Evolutionary conservation across 2,888 invertebrate species (phyloP), one percentile per base, ranked within the genome.

Genomic region (Melieria omissa): DNA sequence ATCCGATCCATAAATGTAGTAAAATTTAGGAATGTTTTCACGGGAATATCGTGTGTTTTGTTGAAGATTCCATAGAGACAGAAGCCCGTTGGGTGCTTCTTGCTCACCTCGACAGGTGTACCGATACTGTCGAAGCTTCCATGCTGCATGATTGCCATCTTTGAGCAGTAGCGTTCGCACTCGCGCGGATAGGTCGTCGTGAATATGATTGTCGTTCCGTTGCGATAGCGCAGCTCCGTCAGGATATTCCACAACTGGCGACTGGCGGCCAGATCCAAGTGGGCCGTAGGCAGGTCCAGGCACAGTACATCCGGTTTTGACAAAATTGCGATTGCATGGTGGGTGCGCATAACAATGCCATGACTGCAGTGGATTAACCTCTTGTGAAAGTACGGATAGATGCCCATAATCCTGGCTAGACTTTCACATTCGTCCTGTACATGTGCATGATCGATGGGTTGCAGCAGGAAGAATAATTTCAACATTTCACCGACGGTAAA

Each of bases 401-500:
- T 58, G 0, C 66, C 66, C 14, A 58, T 58, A 4, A 49, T 54
- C 6, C 49, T 58, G 0, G 66, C 5, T 5, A 66, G 42, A 58
- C 58, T 46, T 8, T 66, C 66, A 57, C 58, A 47, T 3, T 58
- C 47, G 5, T 47, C 58, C 41, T 60, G 6, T 57, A 66, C 60
- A 8, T 58, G 9, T 6, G n/a, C 42, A 0, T 16, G 49, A 14
- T 46, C 55, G 16, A 58, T 58, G 4, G 45, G 58, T 58, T 66
- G 60, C 8, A 66, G 42, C n/a, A 66, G 57, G 10, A 57, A 66
- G 16, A 66, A 66, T 10, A 57, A 49, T 58, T 47, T 66, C 46
- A 66, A 66, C 47, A 57, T 47, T 42, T 66, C 41, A 41, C 4
- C 5, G 9, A 57, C 57, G 1, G 66, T 66, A 46, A 66, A 47